A percentile compares a stretch with the other conserved stretches of the same genome.
These are phyloP conservation scores for Tragelaphus buxtoni DNA, from an alignment of 2,113 vertebrate genomes.

Conservation along the genomic window DNA sequence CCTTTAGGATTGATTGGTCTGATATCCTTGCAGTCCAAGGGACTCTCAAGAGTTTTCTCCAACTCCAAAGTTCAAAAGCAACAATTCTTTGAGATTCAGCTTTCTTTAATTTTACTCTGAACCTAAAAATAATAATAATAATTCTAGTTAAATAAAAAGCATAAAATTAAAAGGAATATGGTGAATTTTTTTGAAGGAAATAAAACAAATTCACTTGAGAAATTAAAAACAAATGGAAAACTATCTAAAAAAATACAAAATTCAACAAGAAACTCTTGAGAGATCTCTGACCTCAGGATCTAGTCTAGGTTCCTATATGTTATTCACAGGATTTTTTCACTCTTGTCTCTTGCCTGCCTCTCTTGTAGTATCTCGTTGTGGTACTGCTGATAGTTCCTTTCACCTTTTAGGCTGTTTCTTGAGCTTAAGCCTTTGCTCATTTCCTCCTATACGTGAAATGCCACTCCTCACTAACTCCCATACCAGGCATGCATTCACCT, in stretches of 20 bases:
- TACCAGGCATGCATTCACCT: background rate
- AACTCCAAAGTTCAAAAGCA: background rate
- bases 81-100: background rate
- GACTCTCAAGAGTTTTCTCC: background rate
- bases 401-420: background rate
- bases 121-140: background rate
- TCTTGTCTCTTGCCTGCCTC: background rate
- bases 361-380: background rate
- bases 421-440: background rate
- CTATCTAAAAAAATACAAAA: background rate
- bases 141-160: background rate
- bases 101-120: background rate
- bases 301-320: fast-evolving
- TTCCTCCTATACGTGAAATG: background rate
- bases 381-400: background rate
- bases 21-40: background rate
- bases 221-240: background rate
- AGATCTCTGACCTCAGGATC: background rate
- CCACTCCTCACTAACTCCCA: background rate
- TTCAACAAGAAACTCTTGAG: background rate
- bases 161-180: background rate
- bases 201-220: background rate
- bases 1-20: background rate
- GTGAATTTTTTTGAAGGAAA: background rate
- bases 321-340: fast-evolving